Percentiles rank a stretch among this genome's conserved stretches.
phyloP scores from a whole-genome alignment of 2,113 vertebrate species.

The Antechinus flavipes region DNA sequence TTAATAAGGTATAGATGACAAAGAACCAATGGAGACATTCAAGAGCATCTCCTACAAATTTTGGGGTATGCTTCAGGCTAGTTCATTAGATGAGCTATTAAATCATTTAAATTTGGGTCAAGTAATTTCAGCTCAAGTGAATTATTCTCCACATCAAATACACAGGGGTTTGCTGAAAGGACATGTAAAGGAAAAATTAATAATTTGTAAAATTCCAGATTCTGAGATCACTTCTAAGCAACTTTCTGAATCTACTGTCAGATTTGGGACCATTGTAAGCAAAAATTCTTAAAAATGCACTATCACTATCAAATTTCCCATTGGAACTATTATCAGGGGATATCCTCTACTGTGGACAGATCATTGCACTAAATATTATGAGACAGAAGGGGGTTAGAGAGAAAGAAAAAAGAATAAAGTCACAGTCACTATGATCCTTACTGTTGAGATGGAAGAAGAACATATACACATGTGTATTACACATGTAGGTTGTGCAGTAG shows the following conservation, averaged over 20 bases:
- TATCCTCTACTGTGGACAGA: background rate
- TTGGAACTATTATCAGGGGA: background rate
- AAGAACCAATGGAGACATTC: constrained; percentile 18
- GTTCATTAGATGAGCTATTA: constrained; percentile 64
- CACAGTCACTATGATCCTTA: background rate
- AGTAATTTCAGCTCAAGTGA: constrained; percentile 64
- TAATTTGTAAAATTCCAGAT: constrained; percentile 26
- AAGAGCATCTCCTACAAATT: constrained; percentile 46
- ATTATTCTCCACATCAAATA: constrained; percentile 58
- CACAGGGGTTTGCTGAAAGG: constrained; percentile 13
- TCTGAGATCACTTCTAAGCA: constrained; percentile 27
- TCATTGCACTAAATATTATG: background rate
- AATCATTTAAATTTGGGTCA: constrained; percentile 72
- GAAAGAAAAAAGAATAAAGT: background rate
- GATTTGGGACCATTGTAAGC: background rate
- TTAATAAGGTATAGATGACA: constrained; percentile 54
- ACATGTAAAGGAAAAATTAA: constrained; percentile 40
- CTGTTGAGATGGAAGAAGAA: background rate
- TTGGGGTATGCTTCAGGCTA: constrained; percentile 56
- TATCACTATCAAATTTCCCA: background rate
- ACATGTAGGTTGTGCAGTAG: background rate
- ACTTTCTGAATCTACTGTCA: background rate
- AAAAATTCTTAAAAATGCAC: background rate
- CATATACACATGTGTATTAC: background rate
- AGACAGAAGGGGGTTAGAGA: background rate